phyloP scores from a whole-genome alignment of 2,888 invertebrate species.

The Drosophila falleni region DNA sequence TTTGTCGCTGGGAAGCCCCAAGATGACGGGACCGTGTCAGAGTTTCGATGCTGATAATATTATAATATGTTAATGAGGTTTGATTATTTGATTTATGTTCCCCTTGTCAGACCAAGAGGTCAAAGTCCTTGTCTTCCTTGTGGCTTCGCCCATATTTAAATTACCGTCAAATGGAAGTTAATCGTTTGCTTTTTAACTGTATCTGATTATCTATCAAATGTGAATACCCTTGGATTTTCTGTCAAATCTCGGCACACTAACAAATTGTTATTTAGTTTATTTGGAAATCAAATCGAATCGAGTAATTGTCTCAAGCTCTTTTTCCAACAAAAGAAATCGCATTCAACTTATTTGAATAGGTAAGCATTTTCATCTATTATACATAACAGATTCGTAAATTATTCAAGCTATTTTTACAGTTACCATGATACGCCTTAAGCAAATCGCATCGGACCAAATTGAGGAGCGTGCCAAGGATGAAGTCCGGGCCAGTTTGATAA shows the following conservation, averaged over 20 bases:
- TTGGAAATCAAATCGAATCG: conserved; percentile 10
- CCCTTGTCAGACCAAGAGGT: conserved; percentile 34
- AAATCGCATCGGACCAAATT: conserved; percentile 23
- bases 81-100: conserved; percentile 76
- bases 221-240: neutral
- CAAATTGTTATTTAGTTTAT: conserved; percentile 10
- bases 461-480: conserved; percentile 52
- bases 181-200: conserved; percentile 37
- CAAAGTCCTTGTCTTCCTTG: neutral
- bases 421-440: conserved; percentile 57
- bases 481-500: conserved; percentile 49
- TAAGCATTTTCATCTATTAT: neutral
- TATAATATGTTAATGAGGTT: conserved; percentile 82
- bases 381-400: neutral
- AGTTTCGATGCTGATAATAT: conserved; percentile 77
- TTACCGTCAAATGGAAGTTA: conserved; percentile 63
- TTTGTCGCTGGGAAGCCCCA: conserved; percentile 67
- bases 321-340: conserved; percentile 6
- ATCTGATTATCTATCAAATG: neutral
- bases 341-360: conserved; percentile 9
- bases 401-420: neutral
- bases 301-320: conserved; percentile 14
- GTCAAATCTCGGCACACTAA: conserved; percentile 10
- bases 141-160: conserved; percentile 35
- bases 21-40: conserved; percentile 74